Evolutionary conservation across 2,797 vertebrate genomes (phyloP), one percentile per base, ranked within the genome.

Genomic region (Otolemur crassicaudatus): DNA sequence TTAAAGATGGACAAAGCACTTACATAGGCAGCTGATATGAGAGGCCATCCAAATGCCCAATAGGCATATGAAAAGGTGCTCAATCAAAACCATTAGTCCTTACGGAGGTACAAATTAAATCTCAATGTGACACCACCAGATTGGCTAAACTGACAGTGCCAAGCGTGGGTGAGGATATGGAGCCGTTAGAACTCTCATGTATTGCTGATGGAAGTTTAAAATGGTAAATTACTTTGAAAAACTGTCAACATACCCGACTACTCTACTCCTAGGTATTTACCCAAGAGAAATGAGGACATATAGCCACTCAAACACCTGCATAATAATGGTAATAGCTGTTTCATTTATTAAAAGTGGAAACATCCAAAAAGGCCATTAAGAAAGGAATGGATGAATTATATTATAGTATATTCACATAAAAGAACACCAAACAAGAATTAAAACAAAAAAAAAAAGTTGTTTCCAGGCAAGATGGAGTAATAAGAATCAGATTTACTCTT

Each of bases 1-100:
- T 94, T 88, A 75, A 63, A 91, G 63, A 43, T 94, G 23, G 43
- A 46, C n/a, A 16, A 72, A 94, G 82, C 37, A 61, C 31, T 69
- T 94, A 31, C 90, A 20, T 5, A 76, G 31, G 43, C n/a, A 79
- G 3, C 85, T 77, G 27, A 19, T 37, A 1, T 82, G 23, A 76
- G 65, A 29, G 23, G 73, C n/a, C 61, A 69, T 73, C 29, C 67
- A 87, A 27, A n/a, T 65, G 43, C 37, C 20, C n/a, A 75, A 2
- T 69, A 83, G 49, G 8, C 49, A 13, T 23, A 2, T n/a, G 34
- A 70, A 67, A 67, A 82, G 13, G 4, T 49, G 23, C 8, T 81
- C 76, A 49, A 1, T 69, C 3, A 92, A 56, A 87, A 80, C 31
- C 34, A 9, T 60, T 79, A 73, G 25, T 80, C 31, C 3, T 40